A percentile compares a stretch with the other conserved stretches of the same genome.
These are phyloP conservation scores for Clarias macrocephalus DNA, from an alignment of 2,113 vertebrate genomes.

Conservation along the genomic window DNA sequence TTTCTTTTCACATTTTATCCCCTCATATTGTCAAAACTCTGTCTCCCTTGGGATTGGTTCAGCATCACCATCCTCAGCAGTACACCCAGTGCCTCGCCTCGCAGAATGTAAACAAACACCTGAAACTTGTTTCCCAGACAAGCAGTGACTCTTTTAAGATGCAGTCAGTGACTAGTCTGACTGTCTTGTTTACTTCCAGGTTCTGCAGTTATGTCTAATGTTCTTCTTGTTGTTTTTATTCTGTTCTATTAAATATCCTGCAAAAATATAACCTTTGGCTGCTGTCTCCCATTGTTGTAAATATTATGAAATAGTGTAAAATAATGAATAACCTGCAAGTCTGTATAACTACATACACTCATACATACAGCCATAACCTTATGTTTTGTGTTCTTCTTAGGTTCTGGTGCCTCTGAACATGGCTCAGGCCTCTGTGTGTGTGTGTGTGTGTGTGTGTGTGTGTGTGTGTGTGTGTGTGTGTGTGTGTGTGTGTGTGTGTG, in stretches of 20 bases:
- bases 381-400: too few species aligned
- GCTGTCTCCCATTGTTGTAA: not conserved
- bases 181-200: not conserved
- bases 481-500: too few species aligned
- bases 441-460: too few species aligned
- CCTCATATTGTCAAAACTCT: not conserved
- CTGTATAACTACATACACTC: not conserved
- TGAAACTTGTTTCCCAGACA: not conserved
- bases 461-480: too few species aligned
- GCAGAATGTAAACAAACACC: not conserved
- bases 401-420: too few species aligned
- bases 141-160: not conserved
- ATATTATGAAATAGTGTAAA: not conserved
- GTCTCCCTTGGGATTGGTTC: not conserved
- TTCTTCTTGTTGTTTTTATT: not conserved
- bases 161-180: not conserved
- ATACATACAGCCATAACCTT: too few species aligned
- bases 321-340: not conserved
- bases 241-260: not conserved
- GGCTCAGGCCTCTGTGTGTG: too few species aligned
- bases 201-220: not conserved
- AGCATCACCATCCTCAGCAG: not conserved
- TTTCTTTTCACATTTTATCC: not conserved
- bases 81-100: not conserved
- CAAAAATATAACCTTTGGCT: not conserved